Conservation (phyloP, 2,797 vertebrate species). For the Tarsius wallacei region DNA sequence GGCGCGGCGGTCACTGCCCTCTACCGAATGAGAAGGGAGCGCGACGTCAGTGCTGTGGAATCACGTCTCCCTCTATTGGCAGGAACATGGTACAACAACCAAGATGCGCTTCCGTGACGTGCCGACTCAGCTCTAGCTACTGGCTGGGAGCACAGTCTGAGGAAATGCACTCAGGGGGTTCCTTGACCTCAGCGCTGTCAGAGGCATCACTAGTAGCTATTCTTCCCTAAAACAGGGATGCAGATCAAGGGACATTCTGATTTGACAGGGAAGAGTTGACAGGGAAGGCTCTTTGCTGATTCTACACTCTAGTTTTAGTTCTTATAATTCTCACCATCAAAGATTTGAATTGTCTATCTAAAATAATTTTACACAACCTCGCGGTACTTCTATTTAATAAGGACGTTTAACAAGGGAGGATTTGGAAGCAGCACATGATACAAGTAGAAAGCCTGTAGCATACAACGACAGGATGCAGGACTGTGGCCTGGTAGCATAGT, state of each 20-base stretch:
- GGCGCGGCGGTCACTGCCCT: constrained; percentile 14
- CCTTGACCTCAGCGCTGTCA: not conserved
- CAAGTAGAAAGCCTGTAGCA: not conserved
- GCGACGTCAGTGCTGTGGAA: not conserved
- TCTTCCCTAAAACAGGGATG: not conserved
- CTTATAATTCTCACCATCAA: not conserved
- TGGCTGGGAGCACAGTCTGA: fast-evolving
- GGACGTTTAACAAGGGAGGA: not conserved
- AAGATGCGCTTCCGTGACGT: fast-evolving
- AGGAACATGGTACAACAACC: too few species aligned
- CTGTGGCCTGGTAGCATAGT: not conserved
- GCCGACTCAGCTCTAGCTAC: fast-evolving
- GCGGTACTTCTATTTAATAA: not conserved
- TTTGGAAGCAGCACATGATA: too few species aligned
- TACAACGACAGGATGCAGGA: not conserved
- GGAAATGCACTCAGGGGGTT: fast-evolving
- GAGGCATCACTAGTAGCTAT: not conserved
- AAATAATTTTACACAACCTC: not conserved
- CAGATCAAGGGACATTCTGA: not conserved
- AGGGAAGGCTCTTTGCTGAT: not conserved
- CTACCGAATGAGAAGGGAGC: not conserved
- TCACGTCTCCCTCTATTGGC: constrained; percentile 71
- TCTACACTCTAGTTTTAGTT: not conserved
- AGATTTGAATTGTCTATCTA: not conserved
- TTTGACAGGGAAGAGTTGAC: not conserved